A percentile compares a stretch with the other conserved stretches of the same genome.
Conservation (phyloP, 23 tunicate species). For the Aplidium turbinatum region DNA sequence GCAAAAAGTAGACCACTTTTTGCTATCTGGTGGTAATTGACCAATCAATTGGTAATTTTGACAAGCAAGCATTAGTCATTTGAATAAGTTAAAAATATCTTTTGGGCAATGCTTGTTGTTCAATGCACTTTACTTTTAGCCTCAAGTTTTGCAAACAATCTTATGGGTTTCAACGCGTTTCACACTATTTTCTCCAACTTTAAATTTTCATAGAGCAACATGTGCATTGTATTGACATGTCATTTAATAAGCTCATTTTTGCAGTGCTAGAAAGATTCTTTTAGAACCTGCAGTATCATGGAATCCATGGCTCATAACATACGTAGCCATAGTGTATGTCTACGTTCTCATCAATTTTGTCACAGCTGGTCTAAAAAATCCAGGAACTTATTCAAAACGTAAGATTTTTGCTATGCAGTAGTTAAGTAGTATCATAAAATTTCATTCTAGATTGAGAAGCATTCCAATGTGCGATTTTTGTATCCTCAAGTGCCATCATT, state of each 20-base stretch:
- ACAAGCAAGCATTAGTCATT: too few species aligned
- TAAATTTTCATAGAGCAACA: too few species aligned
- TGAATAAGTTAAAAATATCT: too few species aligned
- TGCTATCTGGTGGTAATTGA: too few species aligned
- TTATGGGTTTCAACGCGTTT: too few species aligned
- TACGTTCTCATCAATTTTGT: constrained; percentile 81
- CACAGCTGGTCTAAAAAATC: constrained; percentile 82
- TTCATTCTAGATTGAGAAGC: background rate
- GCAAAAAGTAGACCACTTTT: too few species aligned
- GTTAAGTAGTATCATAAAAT: background rate
- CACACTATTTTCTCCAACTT: too few species aligned
- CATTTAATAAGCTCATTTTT: constrained; percentile 5
- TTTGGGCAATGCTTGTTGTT: background rate
- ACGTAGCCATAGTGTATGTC: constrained; percentile 45
- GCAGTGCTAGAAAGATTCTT: constrained; percentile 51
- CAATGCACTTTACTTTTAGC: too few species aligned
- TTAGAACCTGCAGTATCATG: constrained; percentile 59
- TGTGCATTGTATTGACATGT: background rate
- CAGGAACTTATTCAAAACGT: constrained; percentile 90
- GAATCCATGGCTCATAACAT: constrained; percentile 58
- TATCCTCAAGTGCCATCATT: too few species aligned
- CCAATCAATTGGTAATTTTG: too few species aligned
- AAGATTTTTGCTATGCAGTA: constrained; percentile 16
- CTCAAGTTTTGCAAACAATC: too few species aligned
- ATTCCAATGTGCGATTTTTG: background rate